phyloP scores from a whole-genome alignment of 2,888 invertebrate genomes.

The Scaptomyza polygonia region DNA sequence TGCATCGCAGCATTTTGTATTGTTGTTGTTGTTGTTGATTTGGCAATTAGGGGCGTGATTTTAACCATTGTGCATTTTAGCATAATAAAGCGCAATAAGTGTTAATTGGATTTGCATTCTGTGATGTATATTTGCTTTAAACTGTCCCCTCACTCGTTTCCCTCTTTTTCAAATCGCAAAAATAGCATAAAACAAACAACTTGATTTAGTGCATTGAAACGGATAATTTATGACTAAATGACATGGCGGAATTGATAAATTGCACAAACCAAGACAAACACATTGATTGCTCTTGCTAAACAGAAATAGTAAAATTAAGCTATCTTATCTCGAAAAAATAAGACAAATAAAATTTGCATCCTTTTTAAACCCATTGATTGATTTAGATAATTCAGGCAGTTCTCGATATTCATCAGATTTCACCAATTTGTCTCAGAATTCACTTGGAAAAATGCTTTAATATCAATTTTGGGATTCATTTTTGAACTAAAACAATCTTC shows the following conservation, averaged over 20 bases:
- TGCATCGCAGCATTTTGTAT: conserved; percentile 12
- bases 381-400: too few relatives aligned
- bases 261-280: conserved; percentile 15
- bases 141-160: not conserved
- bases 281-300: not conserved
- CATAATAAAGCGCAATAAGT: conserved; percentile 79
- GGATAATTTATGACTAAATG: conserved; percentile 75
- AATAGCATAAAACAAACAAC: conserved; percentile 32
- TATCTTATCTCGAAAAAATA: too few relatives aligned
- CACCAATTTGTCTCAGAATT: too few relatives aligned
- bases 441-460: too few relatives aligned
- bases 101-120: conserved; percentile 77
- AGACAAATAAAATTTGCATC: too few relatives aligned
- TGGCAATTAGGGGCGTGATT: conserved; percentile 79
- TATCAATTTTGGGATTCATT: too few relatives aligned
- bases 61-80: conserved; percentile 75
- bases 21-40: conserved; percentile 46
- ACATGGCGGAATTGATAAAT: conserved; percentile 56
- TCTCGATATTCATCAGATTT: too few relatives aligned
- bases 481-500: too few relatives aligned
- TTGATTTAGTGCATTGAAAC: conserved; percentile 74
- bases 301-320: not conserved
- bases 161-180: not conserved
- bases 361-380: too few relatives aligned
- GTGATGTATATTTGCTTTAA: conserved; percentile 13